Percentiles rank a stretch among this genome's conserved stretches.
These are phyloP conservation scores for Rutilus rutilus DNA, from an alignment of 2,113 vertebrate species.

Conservation along the genomic window DNA sequence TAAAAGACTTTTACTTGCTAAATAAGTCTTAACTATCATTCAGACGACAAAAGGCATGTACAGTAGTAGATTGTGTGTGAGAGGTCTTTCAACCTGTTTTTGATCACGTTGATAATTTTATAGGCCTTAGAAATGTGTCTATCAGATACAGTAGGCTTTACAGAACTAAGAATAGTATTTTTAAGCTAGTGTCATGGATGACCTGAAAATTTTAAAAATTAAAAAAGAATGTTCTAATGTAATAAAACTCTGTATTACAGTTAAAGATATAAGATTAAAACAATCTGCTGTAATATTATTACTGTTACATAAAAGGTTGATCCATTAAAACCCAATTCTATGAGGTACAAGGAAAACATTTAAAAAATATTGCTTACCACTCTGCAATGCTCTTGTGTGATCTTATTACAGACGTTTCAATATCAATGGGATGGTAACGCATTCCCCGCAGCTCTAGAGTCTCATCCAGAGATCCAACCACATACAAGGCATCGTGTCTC, in stretches of 20 bases:
- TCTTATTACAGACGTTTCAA: conserved; percentile 93
- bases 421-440: conserved; percentile 97
- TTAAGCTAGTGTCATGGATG: background rate
- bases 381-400: conserved; percentile 96
- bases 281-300: too few relatives aligned
- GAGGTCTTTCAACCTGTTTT: too few relatives aligned
- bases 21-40: too few relatives aligned
- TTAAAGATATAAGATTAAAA: background rate
- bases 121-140: too few relatives aligned
- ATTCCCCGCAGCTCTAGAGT: conserved; percentile 94
- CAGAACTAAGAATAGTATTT: background rate
- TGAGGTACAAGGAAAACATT: background rate
- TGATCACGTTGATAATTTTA: too few relatives aligned
- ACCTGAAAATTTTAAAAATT: too few relatives aligned
- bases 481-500: conserved; percentile 92
- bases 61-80: too few relatives aligned
- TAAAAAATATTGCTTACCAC: conserved; percentile 79
- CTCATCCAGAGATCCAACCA: conserved; percentile 94
- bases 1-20: too few relatives aligned
- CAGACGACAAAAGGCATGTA: too few relatives aligned
- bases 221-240: too few relatives aligned
- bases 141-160: too few relatives aligned
- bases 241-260: background rate
- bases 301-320: background rate
- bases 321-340: background rate